Percentiles rank a stretch among this genome's conserved stretches.
Evolutionary conservation across 2,113 vertebrate species (phyloP).

Genomic region (Aleadryas rufinucha): DNA sequence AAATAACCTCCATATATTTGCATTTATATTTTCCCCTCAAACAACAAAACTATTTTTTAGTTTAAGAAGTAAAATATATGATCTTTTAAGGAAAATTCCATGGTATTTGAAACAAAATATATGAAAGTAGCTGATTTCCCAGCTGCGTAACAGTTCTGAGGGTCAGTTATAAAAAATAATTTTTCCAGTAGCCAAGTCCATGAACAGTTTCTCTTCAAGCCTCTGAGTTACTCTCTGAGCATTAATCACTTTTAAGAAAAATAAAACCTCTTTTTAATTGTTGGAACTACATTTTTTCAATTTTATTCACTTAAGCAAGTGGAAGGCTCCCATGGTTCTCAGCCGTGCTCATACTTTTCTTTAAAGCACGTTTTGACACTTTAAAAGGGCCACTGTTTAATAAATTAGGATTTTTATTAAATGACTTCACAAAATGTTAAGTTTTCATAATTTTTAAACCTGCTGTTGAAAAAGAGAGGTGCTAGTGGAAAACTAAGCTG

Average conservation of each 20-base stretch:
- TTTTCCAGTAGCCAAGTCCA: conserved; percentile 10
- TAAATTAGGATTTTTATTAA: conserved; percentile 46
- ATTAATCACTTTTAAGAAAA: conserved; percentile 45
- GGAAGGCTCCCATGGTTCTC: neutral
- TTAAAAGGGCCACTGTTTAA: conserved; percentile 18
- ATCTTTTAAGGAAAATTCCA: neutral
- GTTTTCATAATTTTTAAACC: conserved; percentile 25
- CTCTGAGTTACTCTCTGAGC: neutral
- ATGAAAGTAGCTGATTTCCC: neutral
- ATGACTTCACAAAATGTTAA: conserved; percentile 7
- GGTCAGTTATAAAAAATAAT: neutral
- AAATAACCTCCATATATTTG: neutral
- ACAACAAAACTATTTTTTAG: neutral
- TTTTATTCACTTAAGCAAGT: neutral
- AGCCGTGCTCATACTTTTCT: neutral
- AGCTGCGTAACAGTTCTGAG: neutral
- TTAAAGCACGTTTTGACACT: neutral
- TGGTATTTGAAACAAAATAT: neutral
- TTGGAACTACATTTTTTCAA: neutral
- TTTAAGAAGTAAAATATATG: neutral
- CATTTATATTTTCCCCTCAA: neutral
- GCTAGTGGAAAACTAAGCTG: neutral
- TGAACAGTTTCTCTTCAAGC: conserved; percentile 9
- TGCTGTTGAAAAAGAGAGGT: conserved; percentile 33
- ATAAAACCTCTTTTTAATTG: neutral